These are phyloP conservation scores for Montipora capricornis DNA, from an alignment of 64 coral and sea anemone species.

Conservation along the genomic window DNA sequence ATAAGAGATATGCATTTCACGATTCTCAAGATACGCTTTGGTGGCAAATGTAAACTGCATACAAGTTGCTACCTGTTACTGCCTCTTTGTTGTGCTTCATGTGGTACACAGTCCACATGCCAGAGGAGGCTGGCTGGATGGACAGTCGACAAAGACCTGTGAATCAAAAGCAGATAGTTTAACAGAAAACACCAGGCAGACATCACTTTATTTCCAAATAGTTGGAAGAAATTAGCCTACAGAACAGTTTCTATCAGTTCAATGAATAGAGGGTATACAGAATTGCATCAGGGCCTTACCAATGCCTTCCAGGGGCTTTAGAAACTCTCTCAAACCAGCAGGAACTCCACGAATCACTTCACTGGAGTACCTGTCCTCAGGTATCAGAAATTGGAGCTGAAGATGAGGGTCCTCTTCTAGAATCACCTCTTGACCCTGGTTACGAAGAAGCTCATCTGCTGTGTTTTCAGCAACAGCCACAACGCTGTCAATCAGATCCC, in stretches of 20 bases:
- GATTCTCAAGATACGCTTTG: not conserved
- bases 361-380: conserved; percentile 93
- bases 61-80: conserved; percentile 10
- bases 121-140: conserved; percentile 76
- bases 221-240: too few relatives aligned
- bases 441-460: conserved; percentile 89
- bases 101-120: conserved; percentile 93
- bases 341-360: conserved; percentile 97
- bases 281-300: not conserved
- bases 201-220: too few relatives aligned
- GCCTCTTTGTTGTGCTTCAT: conserved; percentile 40
- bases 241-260: too few relatives aligned
- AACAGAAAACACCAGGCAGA: not conserved
- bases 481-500: conserved; percentile 81
- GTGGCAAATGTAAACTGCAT: not conserved
- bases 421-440: conserved; percentile 82
- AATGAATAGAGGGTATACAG: too few relatives aligned
- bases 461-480: conserved; percentile 92
- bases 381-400: conserved; percentile 90
- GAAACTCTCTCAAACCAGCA: conserved; percentile 88
- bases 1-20: not conserved
- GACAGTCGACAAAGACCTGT: conserved; percentile 82
- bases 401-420: conserved; percentile 90
- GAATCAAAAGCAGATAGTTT: not conserved
- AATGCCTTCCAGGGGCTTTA: conserved; percentile 82